A percentile compares a stretch with the other conserved stretches of the same genome.
These are phyloP conservation scores for Stegophylla sp. DNA, from an alignment of 2,888 invertebrate species.

Conservation along the genomic window DNA sequence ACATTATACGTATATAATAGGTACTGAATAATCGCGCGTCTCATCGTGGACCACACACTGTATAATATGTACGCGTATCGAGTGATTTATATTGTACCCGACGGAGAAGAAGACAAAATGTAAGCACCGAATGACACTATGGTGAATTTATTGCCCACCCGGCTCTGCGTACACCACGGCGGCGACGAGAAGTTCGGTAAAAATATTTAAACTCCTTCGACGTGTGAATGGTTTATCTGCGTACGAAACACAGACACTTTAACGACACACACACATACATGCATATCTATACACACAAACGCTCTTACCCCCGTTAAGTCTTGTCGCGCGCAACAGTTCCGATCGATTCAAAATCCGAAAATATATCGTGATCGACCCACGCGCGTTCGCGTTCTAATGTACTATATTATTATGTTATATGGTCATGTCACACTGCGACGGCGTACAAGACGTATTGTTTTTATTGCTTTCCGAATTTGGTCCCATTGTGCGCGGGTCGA, in stretches of 20 bases:
- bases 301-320: too few species aligned
- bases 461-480: too few species aligned
- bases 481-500: too few species aligned
- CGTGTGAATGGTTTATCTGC: conserved; percentile 9
- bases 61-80: background rate
- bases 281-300: too few species aligned
- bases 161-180: background rate
- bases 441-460: too few species aligned
- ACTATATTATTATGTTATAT: too few species aligned
- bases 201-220: conserved; percentile 44
- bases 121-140: background rate
- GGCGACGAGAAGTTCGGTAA: conserved; percentile 1
- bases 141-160: conserved; percentile 22
- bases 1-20: too few species aligned
- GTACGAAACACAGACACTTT: background rate
- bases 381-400: too few species aligned
- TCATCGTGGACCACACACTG: conserved; percentile 37
- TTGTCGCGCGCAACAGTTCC: conserved; percentile 7
- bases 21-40: conserved; percentile 5
- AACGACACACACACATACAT: too few species aligned
- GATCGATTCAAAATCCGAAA: conserved; percentile 23
- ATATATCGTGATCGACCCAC: background rate
- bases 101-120: background rate
- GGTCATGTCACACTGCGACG: too few species aligned
- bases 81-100: conserved; percentile 32